Base-by-base conservation (phyloP, 2,797 vertebrate species). In the Benthosema pterotum region DNA sequence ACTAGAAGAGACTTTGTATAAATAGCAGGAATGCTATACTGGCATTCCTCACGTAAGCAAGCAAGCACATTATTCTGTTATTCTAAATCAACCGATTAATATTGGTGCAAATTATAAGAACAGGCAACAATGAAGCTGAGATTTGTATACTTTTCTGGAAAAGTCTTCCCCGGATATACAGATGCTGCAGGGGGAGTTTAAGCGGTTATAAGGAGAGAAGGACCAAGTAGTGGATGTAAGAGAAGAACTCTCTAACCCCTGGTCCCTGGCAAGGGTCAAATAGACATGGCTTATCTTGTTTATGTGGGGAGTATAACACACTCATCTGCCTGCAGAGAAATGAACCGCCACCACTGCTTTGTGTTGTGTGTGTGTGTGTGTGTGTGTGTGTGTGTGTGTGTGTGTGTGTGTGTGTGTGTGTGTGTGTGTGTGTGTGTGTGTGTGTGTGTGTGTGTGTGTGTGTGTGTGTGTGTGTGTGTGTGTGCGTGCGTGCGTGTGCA, bases 261-360 rank as follows among this genome's bases (percentile, higher is more conserved):
- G 65, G 49, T 65, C 71, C 63, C 58, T 79, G 74, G 60, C 47
- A 1, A 70, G 55, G 65, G 66, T 69, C 48, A 54, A 70, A 75
- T 74, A 84, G 81, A 83, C 69, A 51, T 68, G 80, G 78, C 82
- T 85, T 84, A 86, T 90, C 79, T 83, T 79, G 63, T 86, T 87
- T 82, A 70, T 82, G 75, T 76, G 67, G 72, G 77, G 80, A 82
- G 83, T 85, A 74, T 74, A 71, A 51, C 83, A 78, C 69, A 77
- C 79, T 85, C 79, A 83, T 86, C 73, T 80, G 79, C 77, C 57
- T n/a, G 16, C 11, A 16, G 5, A 46, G 4, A 46, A 46, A n/a
- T 13, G 59, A 83, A 70, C 72, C 67, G 75, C 74, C 64, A 46
- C 74, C 54, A 60, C 63, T 64, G 60, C 15, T 65, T 63, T 19